phyloP scores from a whole-genome alignment of 2,113 vertebrate genomes.

The Prunella himalayana region DNA sequence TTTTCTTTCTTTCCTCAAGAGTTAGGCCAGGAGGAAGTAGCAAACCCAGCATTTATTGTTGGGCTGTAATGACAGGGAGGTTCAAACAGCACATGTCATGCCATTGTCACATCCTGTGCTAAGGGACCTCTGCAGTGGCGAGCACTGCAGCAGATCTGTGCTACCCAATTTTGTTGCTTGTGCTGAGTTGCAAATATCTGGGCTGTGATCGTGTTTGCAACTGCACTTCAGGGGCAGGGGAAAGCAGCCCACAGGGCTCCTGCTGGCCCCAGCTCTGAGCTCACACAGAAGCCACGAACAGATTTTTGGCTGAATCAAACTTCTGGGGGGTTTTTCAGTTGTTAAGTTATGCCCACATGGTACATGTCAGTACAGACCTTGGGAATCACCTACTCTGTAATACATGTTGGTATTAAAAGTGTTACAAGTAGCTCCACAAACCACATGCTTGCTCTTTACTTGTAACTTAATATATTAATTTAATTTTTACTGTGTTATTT shows the following conservation, averaged over 20 bases:
- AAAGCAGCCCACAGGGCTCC: not conserved
- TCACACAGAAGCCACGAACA: not conserved
- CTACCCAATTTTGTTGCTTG: not conserved
- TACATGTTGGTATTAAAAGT: not conserved
- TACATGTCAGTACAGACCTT: conserved; percentile 4
- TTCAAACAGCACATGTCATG: not conserved
- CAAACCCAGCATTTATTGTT: not conserved
- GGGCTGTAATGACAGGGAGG: not conserved
- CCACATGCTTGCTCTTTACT: conserved; percentile 17
- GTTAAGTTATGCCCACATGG: not conserved
- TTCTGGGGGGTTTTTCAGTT: not conserved
- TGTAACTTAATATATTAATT: conserved; percentile 54
- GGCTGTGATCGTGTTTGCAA: not conserved
- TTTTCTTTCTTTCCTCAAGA: not conserved
- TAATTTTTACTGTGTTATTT: conserved; percentile 45
- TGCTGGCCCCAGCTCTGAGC: not conserved
- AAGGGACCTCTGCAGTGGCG: not conserved
- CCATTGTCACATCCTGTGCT: not conserved
- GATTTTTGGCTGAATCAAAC: not conserved
- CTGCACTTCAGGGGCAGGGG: not conserved
- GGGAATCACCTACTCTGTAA: conserved; percentile 17
- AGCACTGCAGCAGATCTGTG: not conserved
- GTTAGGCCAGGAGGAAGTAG: not conserved
- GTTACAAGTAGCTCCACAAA: conserved; percentile 30
- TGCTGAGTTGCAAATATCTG: conserved; percentile 9